Evolutionary conservation across 2,113 vertebrate species (phyloP), one percentile per base, ranked within the genome.

Genomic region (Plecturocebus donacophilus): DNA sequence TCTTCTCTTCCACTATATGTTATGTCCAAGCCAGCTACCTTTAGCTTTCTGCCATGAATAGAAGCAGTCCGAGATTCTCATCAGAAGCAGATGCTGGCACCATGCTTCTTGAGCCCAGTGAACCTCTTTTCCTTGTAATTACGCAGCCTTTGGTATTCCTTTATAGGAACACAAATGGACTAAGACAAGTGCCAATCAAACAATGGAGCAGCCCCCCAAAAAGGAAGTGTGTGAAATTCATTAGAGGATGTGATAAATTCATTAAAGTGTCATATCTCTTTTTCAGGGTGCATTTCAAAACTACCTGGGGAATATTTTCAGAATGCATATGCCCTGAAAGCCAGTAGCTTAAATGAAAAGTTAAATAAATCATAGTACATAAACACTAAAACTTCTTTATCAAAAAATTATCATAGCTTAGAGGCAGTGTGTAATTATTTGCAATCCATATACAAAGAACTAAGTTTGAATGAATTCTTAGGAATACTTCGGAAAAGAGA

Each of bases 301-400:
- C 52, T 5, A 16, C 27, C 13, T 35, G n/a, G 19, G 9, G 14
- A 64, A 66, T 77, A 52, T 52, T 49, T 92, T 52, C 5, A 66
- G 49, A 85, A 49, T 38, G 16, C 11, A 11, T 7, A 35, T 38
- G 7, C 2, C 0, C 35, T 30, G 3, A 85, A 49, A 73, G 4
- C 11, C 40, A 75, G n/a, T 21, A 40, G 11, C 21, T 85, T 49
- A 76, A 76, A 85, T 23, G 9, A 84, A 81, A 75, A 49, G 17
- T 64, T 85, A 52, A 64, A 92, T 58, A 49, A 38, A 49, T 92
- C 83, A 49, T 23, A 47, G 23, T 85, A 85, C 38, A 61, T 49
- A 64, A 49, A 61, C 64, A 47, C 20, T 38, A 73, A 58, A 12
- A 19, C 23, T 38, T 54, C 14, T 54, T 82, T 61, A n/a, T 13